Evolutionary conservation across 2,113 vertebrate species (phyloP).

Genomic region (Phrynosoma platyrhinos): DNA sequence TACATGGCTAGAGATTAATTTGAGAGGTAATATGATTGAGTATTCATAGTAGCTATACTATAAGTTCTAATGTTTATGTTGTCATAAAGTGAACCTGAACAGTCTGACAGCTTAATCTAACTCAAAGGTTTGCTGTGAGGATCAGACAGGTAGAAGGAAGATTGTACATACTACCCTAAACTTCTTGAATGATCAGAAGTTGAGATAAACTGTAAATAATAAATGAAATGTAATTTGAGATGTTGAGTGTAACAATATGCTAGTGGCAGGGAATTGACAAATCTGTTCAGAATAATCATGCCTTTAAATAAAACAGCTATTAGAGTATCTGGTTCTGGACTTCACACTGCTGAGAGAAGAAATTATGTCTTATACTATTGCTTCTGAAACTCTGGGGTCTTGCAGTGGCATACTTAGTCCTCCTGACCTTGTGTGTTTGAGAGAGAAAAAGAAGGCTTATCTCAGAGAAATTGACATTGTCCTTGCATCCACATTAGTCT

Average conservation of each 20-base stretch:
- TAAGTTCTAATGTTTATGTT: too few species aligned
- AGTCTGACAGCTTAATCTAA: not conserved
- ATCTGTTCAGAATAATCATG: not conserved
- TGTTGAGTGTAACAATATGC: not conserved
- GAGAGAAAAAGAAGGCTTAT: not conserved
- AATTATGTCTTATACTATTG: not conserved
- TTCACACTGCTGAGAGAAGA: not conserved
- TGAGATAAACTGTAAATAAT: not conserved
- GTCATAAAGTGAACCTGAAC: too few species aligned
- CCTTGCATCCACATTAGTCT: conserved; percentile 30
- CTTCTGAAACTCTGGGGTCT: not conserved
- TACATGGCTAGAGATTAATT: not conserved
- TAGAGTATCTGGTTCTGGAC: conserved; percentile 3
- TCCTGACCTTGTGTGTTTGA: conserved; percentile 21
- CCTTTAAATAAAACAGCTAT: conserved; percentile 13
- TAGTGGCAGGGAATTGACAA: not conserved
- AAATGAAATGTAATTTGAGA: not conserved
- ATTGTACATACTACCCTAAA: not conserved
- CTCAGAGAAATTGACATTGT: not conserved
- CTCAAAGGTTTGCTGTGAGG: not conserved
- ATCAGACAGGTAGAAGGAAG: not conserved
- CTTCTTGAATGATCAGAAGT: not conserved
- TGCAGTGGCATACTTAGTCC: not conserved
- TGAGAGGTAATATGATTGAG: not conserved
- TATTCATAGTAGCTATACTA: not conserved